Conservation (phyloP, 2,113 vertebrate genomes). For the Pyxicephalus adspersus region DNA sequence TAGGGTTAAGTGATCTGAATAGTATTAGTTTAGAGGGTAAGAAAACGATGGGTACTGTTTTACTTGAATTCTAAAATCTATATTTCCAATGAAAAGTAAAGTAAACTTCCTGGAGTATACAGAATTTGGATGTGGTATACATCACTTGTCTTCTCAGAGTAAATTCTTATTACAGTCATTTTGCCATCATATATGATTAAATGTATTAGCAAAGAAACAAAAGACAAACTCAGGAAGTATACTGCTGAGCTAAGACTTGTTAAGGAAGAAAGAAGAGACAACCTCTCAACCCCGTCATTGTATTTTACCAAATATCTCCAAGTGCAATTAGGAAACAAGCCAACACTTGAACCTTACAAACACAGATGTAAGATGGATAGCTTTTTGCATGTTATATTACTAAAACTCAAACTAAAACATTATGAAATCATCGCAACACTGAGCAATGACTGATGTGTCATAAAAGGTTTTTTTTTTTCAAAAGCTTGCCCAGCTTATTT, state of each 20-base stretch:
- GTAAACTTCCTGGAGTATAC: too few relatives aligned
- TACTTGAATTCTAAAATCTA: too few relatives aligned
- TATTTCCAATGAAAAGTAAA: too few relatives aligned
- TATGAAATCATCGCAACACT: too few relatives aligned
- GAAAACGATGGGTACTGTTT: too few relatives aligned
- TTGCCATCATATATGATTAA: slow-evolving; percentile 16
- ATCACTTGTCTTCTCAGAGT: too few relatives aligned
- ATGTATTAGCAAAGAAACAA: neutral
- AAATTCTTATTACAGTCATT: neutral
- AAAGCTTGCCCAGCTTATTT: neutral
- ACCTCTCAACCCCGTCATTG: slow-evolving; percentile 26
- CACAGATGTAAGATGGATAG: neutral
- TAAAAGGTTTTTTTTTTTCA: neutral
- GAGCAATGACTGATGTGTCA: neutral
- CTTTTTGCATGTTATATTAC: neutral
- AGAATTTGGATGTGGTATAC: too few relatives aligned
- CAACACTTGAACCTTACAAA: neutral
- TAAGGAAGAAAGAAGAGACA: slow-evolving; percentile 15
- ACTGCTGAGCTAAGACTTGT: slow-evolving; percentile 12
- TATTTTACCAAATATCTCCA: neutral
- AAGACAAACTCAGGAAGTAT: slow-evolving; percentile 30
- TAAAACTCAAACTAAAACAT: neutral
- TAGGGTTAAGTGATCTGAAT: too few relatives aligned
- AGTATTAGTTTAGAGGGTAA: too few relatives aligned
- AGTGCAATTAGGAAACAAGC: slow-evolving; percentile 15